Evolutionary conservation across 2,888 invertebrate genomes (phyloP), one percentile per base, ranked within the genome.

Genomic region (Philopedon plagiatum): DNA sequence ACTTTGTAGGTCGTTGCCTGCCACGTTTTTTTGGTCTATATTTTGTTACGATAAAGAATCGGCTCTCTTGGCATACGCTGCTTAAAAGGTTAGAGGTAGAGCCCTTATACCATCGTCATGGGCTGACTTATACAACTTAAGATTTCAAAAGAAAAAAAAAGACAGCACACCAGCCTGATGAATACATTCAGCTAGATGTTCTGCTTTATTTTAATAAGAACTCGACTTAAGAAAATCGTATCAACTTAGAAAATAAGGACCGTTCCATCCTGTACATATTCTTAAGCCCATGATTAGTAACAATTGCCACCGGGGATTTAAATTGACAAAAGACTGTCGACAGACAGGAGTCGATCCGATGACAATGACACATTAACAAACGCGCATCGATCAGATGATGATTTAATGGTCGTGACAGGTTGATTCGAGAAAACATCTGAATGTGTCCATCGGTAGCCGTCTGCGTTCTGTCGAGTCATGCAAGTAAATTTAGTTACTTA

Each of bases 241-340:
- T 5, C 7, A 26, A 5, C 7, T 26, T 26, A 5, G 41, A 21
- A 26, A 26, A 26, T 26, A 3, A 26, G 26, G n/a, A n/a, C n/a
- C n/a, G n/a, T n/a, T 21, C 21, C 63, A 63, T 37, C 32, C 51
- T 63, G 37, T 63, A 63, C 5, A 62, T 46, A 9, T 26, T 54
- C 18, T 56, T 56, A 64, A 64, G 41, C 44, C 54, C 64, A 26
- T 68, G 37, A 68, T 68, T 68, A 68, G 68, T 60, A 68, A 39
- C 61, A 57, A 61, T 68, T 68, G 68, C 68, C 68, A 68, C 68
- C 41, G 68, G 51, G 44, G 68, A 68, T 61, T 61, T 61, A 51
- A 51, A 26, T 49, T 54, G 61, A 68, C 61, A 61, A 68, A 60
- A 29, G 67, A 49, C 60, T 29, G 68, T 68, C 68, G 61, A 61